phyloP scores from a whole-genome alignment of 2,113 vertebrate species.

The Mellivora capensis region DNA sequence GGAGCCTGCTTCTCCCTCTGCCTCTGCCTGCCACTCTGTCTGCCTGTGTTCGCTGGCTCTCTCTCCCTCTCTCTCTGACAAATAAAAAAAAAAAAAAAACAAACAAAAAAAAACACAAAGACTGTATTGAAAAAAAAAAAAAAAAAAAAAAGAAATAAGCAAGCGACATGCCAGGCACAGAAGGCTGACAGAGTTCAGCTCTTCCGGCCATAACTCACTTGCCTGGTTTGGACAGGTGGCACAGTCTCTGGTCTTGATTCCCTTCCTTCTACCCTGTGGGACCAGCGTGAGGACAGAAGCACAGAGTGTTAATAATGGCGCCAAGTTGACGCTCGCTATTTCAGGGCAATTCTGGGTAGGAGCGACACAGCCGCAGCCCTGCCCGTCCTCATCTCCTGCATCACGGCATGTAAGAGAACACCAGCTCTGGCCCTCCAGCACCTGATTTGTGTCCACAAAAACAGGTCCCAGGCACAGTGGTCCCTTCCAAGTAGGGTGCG shows the following conservation, averaged over 20 bases:
- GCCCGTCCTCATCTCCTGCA: background rate
- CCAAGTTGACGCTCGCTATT: background rate
- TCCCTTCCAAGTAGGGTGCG: slow-evolving; percentile 26
- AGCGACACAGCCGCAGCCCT: background rate
- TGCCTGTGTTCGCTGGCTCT: too few relatives aligned
- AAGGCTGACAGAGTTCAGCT: background rate
- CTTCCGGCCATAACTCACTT: background rate
- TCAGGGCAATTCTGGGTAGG: background rate
- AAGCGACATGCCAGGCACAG: background rate
- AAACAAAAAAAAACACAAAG: too few relatives aligned
- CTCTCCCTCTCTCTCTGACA: too few relatives aligned
- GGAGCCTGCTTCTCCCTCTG: too few relatives aligned
- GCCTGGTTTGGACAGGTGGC: background rate
- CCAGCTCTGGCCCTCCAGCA: background rate
- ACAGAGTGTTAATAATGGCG: background rate
- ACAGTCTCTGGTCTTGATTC: background rate
- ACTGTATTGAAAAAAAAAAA: too few relatives aligned
- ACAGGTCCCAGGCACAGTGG: background rate
- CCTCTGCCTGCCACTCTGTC: too few relatives aligned
- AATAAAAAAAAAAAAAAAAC: too few relatives aligned
- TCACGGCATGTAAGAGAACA: background rate
- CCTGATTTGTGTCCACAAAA: background rate
- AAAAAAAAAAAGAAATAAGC: too few relatives aligned
- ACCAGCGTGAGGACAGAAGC: background rate
- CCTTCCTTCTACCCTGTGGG: background rate